phyloP scores from a whole-genome alignment of 2,113 vertebrate genomes.

The Rafetus swinhoei region DNA sequence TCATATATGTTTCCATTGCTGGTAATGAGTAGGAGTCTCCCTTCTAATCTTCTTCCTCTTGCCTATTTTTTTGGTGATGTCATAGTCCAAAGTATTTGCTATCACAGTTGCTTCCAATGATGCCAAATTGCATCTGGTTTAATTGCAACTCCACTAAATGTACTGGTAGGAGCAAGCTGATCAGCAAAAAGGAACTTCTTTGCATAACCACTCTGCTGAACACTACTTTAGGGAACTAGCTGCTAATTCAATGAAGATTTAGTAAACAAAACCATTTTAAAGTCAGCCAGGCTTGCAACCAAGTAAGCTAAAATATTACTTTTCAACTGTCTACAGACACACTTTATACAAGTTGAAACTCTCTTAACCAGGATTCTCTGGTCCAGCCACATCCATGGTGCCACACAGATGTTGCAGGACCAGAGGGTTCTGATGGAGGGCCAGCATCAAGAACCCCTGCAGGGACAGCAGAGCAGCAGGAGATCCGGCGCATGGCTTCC shows the following conservation, averaged over 20 bases:
- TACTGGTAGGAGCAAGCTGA: background rate
- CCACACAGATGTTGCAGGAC: too few species aligned
- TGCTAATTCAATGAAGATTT: background rate
- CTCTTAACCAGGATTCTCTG: too few species aligned
- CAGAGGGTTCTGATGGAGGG: too few species aligned
- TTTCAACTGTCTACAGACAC: background rate
- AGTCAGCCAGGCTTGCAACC: rapidly evolving
- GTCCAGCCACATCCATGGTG: too few species aligned
- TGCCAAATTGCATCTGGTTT: background rate
- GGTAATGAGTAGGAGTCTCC: conserved; percentile 13
- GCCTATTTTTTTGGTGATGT: conserved; percentile 16
- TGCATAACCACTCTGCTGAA: background rate
- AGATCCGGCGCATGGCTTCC: too few species aligned
- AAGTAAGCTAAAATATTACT: background rate
- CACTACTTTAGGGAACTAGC: background rate
- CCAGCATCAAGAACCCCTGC: too few species aligned
- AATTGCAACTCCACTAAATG: background rate
- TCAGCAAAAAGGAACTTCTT: background rate
- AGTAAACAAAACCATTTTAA: background rate
- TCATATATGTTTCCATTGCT: conserved; percentile 34
- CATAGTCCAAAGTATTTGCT: conserved; percentile 27
- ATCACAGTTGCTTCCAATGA: background rate
- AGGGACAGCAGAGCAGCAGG: too few species aligned
- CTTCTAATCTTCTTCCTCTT: background rate
- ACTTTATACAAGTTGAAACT: background rate